A percentile compares a stretch with the other conserved stretches of the same genome.
Evolutionary conservation across 2,888 invertebrate genomes (phyloP).

Genomic region (Camptogramma bilineatum): DNA sequence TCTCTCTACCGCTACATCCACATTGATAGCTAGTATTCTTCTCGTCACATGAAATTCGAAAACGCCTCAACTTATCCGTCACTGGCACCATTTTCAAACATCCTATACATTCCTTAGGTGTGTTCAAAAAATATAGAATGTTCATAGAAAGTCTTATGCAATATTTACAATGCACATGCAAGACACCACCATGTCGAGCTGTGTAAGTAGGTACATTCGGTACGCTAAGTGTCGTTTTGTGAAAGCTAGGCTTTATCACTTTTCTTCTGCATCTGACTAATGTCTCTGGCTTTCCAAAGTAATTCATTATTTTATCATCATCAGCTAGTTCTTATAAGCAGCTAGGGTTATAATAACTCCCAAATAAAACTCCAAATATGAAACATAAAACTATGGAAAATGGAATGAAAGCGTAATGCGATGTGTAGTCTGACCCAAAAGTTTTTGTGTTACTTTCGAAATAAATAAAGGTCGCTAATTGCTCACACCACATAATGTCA

Average conservation of each 20-base stretch:
- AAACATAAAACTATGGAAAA: neutral
- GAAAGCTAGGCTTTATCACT: slow-evolving; percentile 40
- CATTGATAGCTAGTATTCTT: too few relatives aligned
- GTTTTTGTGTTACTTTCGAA: neutral
- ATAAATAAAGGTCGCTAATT: neutral
- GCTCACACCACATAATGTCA: neutral
- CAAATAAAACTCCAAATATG: too few relatives aligned
- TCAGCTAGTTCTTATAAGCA: neutral
- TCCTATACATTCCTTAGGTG: too few relatives aligned
- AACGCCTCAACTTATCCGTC: too few relatives aligned
- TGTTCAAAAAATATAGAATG: too few relatives aligned
- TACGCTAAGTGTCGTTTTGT: slow-evolving; percentile 24
- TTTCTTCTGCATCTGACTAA: slow-evolving; percentile 32
- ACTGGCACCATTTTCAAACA: too few relatives aligned
- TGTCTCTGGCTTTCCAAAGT: slow-evolving; percentile 24
- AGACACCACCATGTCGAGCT: too few relatives aligned
- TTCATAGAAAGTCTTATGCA: neutral
- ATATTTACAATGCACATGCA: neutral
- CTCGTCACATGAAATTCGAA: too few relatives aligned
- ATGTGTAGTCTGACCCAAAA: neutral
- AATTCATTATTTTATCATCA: slow-evolving; percentile 13
- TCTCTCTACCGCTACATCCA: too few relatives aligned
- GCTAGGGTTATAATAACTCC: too few relatives aligned
- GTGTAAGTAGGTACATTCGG: neutral
- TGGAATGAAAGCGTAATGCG: neutral